Evolutionary conservation across 2,113 vertebrate genomes (phyloP).

Genomic region (Eubucco bourcierii): DNA sequence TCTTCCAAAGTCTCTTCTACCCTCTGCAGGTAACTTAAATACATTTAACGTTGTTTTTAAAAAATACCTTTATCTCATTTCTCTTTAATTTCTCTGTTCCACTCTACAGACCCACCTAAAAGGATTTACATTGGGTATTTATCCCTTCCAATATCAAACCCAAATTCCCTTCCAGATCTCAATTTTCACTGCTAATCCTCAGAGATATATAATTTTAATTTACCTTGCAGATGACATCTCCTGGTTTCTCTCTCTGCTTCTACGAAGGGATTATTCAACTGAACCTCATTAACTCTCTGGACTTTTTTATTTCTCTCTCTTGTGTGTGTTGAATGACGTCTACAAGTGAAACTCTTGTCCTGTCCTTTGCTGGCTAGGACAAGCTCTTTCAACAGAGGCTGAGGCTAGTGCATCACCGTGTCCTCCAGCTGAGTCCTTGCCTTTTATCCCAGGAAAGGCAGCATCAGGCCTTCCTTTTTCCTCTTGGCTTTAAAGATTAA

Average conservation of each 20-base stretch:
- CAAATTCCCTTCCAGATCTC: conserved; percentile 62
- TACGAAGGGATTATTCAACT: conserved; percentile 5
- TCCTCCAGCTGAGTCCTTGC: background rate
- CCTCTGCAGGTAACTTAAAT: conserved; percentile 3
- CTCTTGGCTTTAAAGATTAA: conserved; percentile 23
- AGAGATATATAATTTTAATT: conserved; percentile 54
- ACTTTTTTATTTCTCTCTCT: background rate
- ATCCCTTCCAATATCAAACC: conserved; percentile 43
- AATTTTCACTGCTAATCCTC: conserved; percentile 52
- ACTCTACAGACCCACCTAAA: conserved; percentile 23
- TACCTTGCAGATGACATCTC: conserved; percentile 61
- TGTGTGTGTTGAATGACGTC: background rate
- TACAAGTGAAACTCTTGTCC: background rate
- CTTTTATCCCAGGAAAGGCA: background rate
- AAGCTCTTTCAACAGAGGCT: background rate
- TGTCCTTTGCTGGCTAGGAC: background rate
- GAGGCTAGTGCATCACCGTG: background rate
- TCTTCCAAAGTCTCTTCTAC: background rate
- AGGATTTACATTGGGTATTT: conserved; percentile 53
- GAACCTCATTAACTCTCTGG: background rate
- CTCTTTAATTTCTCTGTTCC: conserved; percentile 61
- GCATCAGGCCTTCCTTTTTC: background rate
- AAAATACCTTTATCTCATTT: conserved; percentile 56
- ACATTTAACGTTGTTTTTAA: background rate
- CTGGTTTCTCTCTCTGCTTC: conserved; percentile 37